Percentiles rank a stretch among this genome's conserved stretches.
phyloP scores from a whole-genome alignment of 2,888 invertebrate species.

The Tetropium fuscum region DNA sequence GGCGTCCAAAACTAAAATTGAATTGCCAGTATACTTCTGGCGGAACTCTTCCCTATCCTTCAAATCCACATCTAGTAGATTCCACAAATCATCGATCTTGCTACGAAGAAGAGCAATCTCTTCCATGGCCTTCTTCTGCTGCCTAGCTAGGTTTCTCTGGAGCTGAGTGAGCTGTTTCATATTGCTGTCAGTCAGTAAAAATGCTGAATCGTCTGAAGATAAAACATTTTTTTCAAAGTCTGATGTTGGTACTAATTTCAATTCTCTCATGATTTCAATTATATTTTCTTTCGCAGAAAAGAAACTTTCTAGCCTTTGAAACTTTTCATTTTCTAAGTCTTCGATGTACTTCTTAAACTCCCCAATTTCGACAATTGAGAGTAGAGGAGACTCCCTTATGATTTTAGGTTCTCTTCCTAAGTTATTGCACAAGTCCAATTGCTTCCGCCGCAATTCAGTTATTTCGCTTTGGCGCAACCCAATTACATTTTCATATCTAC shows the following conservation, averaged over 20 bases:
- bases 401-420: slow-evolving; percentile 69
- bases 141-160: slow-evolving; percentile 69
- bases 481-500: slow-evolving; percentile 68
- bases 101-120: slow-evolving; percentile 66
- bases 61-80: slow-evolving; percentile 77
- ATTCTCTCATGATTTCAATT: slow-evolving; percentile 58
- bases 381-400: slow-evolving; percentile 69
- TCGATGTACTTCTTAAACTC: slow-evolving; percentile 72
- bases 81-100: slow-evolving; percentile 77
- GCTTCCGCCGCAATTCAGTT: slow-evolving; percentile 68
- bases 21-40: slow-evolving; percentile 72
- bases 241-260: slow-evolving; percentile 61
- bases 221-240: slow-evolving; percentile 65
- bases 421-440: slow-evolving; percentile 68
- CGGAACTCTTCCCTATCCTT: slow-evolving; percentile 74
- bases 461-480: slow-evolving; percentile 67
- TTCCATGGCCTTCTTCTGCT: slow-evolving; percentile 70
- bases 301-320: slow-evolving; percentile 66
- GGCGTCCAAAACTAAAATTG: slow-evolving; percentile 69
- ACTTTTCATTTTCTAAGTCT: slow-evolving; percentile 72
- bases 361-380: slow-evolving; percentile 72
- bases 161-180: slow-evolving; percentile 73
- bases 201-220: slow-evolving; percentile 64
- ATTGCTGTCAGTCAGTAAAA: slow-evolving; percentile 73
- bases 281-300: slow-evolving; percentile 62